Base-by-base conservation (phyloP, 2,888 invertebrate genomes). In the Melolontha melolontha region DNA sequence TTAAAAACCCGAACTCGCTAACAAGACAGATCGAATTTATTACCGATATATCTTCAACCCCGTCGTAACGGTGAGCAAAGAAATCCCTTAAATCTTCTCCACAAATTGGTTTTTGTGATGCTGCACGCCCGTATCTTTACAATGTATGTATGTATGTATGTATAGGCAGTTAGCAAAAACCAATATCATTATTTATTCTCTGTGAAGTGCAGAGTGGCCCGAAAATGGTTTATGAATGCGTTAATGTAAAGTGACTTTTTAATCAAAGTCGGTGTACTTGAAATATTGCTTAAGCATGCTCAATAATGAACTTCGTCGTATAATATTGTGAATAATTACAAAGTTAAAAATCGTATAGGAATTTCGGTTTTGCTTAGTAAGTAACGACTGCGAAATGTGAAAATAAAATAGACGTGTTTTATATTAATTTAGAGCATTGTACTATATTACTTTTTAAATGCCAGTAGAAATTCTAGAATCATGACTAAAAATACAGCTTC, bases 21-120 rank as follows among this genome's bases (percentile, higher is more conserved):
- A 64, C 64, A 64, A 64, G 64, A 64, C 64, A 41, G 42, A 6
- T 22, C 50, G n/a, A 34, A 64, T 64, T 64, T 64, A 64, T 51
- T 29, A 40, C 27, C 51, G 17, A 52, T 52, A 51, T 64, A 51
- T 41, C 57, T 64, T 64, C 22, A 50, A 63, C 16, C 50, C 51
- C 16, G 10, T 50, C 16, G 12, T 57, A 44, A 27, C 57, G 42
- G 57, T 42, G 29, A 14, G n/a, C 27, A 12, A 50, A 14, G 22
- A 14, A 40, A 42, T 42, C 39, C 40, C 42, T 44, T 63, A 63
- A 63, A 63, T 63, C 50, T 63, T 57, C 50, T 10, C 27, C n/a
- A 64, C 41, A 51, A 64, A 50, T 64, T 64, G 50, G 51, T 52
- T 64, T 64, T 14, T 51, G 51, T 8, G 40, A 50, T 22, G 41